Conservation (phyloP, 2,888 invertebrate species). For the Sesamia inferens region DNA sequence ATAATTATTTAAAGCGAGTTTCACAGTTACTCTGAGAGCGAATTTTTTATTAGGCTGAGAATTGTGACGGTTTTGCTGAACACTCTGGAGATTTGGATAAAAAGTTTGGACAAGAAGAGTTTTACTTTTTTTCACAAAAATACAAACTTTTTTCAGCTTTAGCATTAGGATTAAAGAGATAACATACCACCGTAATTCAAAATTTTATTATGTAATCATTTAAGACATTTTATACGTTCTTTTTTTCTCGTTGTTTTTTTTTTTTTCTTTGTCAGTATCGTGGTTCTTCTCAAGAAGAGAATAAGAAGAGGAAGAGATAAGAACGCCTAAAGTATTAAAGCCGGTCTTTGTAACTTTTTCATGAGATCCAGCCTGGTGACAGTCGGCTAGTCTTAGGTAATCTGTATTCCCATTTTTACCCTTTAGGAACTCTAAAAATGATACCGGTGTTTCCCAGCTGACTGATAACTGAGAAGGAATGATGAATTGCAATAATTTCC, state of each 20-base stretch:
- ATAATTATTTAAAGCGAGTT: conserved; percentile 38
- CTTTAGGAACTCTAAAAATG: no score
- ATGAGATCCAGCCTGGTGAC: no score
- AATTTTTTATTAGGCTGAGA: conserved; percentile 39
- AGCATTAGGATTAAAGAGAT: background rate
- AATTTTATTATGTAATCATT: background rate
- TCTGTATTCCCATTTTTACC: no score
- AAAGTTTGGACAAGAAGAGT: conserved; percentile 1
- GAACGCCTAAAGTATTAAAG: no score
- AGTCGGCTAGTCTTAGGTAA: no score
- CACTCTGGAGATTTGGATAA: background rate
- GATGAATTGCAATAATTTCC: background rate
- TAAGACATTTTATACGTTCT: background rate
- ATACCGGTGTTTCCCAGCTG: background rate
- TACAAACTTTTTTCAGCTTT: background rate
- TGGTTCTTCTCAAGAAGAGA: no score
- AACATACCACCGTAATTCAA: background rate
- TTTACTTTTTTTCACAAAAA: background rate
- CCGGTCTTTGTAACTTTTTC: no score
- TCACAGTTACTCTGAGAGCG: conserved; percentile 16
- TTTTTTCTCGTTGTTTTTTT: no score
- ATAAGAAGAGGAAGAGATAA: no score
- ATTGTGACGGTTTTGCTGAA: conserved; percentile 26
- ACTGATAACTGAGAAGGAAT: background rate
- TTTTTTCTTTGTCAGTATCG: no score